Percentiles rank a stretch among this genome's conserved stretches.
These are phyloP conservation scores for Paramormyrops kingsleyae DNA, from an alignment of 2,113 vertebrate species.

Conservation along the genomic window DNA sequence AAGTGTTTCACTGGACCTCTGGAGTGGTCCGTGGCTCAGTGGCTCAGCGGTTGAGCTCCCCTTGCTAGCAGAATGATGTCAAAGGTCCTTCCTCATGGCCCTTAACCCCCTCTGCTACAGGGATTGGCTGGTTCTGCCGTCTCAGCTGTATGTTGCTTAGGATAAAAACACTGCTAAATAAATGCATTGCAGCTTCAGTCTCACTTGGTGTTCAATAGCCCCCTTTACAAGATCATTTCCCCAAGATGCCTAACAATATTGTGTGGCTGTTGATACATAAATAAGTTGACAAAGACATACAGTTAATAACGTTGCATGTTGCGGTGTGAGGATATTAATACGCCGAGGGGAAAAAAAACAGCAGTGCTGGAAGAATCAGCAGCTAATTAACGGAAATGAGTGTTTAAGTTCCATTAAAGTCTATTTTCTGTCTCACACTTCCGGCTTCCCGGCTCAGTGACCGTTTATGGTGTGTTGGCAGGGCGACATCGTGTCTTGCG, in stretches of 20 bases:
- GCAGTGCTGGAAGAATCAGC: not conserved
- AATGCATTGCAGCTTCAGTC: not conserved
- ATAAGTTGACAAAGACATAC: not conserved
- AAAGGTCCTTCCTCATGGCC: not conserved
- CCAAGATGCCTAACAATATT: not conserved
- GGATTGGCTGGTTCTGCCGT: not conserved
- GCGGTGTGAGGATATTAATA: not conserved
- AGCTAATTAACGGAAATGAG: not conserved
- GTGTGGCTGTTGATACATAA: not conserved
- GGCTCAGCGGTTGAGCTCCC: not conserved
- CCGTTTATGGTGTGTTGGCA: conserved; percentile 36
- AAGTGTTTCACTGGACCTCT: not conserved
- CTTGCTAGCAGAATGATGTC: not conserved
- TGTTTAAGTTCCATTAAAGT: not conserved
- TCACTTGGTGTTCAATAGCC: not conserved
- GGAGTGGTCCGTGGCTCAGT: not conserved
- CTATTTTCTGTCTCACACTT: not conserved
- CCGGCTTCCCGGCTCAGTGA: not conserved
- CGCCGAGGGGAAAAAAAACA: not conserved
- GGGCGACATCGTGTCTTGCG: conserved; percentile 93
- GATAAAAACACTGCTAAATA: not conserved
- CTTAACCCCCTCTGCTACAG: not conserved
- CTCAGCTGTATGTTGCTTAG: not conserved
- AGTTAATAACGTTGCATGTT: not conserved
- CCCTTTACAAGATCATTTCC: not conserved